Evolutionary conservation across 2,888 invertebrate genomes (phyloP).

Genomic region (Gastrophysa polygoni): DNA sequence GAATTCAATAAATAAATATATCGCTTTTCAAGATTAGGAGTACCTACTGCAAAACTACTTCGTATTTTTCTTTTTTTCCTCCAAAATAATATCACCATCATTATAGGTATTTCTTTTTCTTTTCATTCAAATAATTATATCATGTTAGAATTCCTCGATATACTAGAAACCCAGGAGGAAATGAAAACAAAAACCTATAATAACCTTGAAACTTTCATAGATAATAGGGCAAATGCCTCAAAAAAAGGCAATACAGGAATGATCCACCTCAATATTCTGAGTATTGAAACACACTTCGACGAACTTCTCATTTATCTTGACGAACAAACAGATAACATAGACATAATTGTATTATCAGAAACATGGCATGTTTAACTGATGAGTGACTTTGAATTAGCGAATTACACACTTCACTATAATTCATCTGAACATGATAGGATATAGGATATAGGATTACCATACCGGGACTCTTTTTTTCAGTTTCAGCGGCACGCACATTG

Average conservation of each 20-base stretch:
- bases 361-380: neutral
- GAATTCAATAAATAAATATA: no score
- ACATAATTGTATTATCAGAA: neutral
- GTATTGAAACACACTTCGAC: neutral
- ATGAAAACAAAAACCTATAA: slow-evolving; percentile 1
- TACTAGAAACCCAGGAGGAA: slow-evolving; percentile 6
- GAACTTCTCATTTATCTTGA: neutral
- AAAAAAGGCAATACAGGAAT: slow-evolving; percentile 1
- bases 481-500: no score
- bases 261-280: neutral
- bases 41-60: no score
- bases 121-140: neutral
- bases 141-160: neutral
- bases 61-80: no score
- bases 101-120: neutral
- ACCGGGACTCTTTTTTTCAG: no score
- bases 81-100: no score
- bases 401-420: neutral
- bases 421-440: neutral
- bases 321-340: neutral
- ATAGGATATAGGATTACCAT: neutral
- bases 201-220: slow-evolving; percentile 1
- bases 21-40: no score
- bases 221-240: neutral
- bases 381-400: neutral